These are phyloP conservation scores for Malthinus flaveolus DNA, from an alignment of 2,888 invertebrate genomes.

Conservation along the genomic window DNA sequence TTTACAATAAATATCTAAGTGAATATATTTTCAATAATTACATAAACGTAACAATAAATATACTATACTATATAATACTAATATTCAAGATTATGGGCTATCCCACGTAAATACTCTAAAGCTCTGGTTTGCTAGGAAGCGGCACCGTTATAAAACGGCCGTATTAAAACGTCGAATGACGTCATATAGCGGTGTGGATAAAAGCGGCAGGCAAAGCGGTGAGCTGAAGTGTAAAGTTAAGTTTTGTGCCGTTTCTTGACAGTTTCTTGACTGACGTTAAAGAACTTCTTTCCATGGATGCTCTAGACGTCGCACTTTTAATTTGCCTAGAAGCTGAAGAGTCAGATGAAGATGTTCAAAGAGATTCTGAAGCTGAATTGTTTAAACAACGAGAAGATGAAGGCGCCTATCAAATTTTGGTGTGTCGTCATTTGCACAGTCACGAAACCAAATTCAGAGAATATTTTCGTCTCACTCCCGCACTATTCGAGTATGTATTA, in stretches of 20 bases:
- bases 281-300: not conserved
- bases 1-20: no score
- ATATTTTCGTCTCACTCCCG: constrained; percentile 9
- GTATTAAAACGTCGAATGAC: not conserved
- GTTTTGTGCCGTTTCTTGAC: not conserved
- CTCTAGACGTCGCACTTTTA: not conserved
- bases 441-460: constrained; percentile 26
- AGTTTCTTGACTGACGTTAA: no score
- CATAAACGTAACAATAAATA: no score
- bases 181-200: not conserved
- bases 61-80: no score
- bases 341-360: not conserved
- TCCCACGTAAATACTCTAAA: no score
- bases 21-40: no score
- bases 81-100: no score
- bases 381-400: not conserved
- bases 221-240: not conserved
- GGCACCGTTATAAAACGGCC: not conserved
- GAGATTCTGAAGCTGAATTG: not conserved
- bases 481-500: constrained; percentile 28
- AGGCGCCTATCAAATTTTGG: not conserved
- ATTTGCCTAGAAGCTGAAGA: not conserved
- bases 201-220: not conserved
- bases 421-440: not conserved
- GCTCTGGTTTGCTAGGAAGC: not conserved